A percentile compares a stretch with the other conserved stretches of the same genome.
Conservation (phyloP, 2,888 invertebrate genomes). For the Sarcophaga caerulescens region DNA sequence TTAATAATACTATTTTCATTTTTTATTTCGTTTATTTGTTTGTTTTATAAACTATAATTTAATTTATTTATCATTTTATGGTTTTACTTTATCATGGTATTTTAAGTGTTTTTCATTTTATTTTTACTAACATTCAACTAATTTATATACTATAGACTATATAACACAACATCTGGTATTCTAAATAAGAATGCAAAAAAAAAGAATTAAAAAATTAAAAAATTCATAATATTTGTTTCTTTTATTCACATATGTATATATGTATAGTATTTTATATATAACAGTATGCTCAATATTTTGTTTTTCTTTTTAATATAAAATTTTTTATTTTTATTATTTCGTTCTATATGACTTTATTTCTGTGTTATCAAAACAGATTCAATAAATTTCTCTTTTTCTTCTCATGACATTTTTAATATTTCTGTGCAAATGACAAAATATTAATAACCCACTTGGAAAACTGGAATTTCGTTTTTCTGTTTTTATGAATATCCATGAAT, state of each 20-base stretch:
- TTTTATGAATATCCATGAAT: too few species aligned
- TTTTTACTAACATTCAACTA: constrained; percentile 52
- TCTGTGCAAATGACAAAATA: too few species aligned
- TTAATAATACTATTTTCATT: neutral
- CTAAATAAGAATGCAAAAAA: constrained; percentile 30
- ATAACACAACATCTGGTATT: constrained; percentile 54
- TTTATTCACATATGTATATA: constrained; percentile 34
- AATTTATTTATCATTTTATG: constrained; percentile 32
- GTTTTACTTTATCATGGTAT: neutral
- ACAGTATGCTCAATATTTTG: neutral
- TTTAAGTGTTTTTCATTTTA: neutral
- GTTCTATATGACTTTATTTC: neutral
- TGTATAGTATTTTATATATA: neutral
- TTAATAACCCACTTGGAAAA: neutral
- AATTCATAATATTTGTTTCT: neutral
- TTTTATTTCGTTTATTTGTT: neutral
- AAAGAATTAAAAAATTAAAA: too few species aligned
- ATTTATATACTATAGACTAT: constrained; percentile 47
- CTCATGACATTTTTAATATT: neutral
- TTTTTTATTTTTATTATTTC: constrained; percentile 11
- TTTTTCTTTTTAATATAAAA: neutral
- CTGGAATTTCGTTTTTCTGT: too few species aligned
- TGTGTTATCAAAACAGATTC: constrained; percentile 21
- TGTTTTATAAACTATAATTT: constrained; percentile 42
- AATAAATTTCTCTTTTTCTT: constrained; percentile 17